Percentiles rank a stretch among this genome's conserved stretches.
Evolutionary conservation across 92 coral and sea anemone genomes (phyloP).

Genomic region (Palythoa heliodiscus): DNA sequence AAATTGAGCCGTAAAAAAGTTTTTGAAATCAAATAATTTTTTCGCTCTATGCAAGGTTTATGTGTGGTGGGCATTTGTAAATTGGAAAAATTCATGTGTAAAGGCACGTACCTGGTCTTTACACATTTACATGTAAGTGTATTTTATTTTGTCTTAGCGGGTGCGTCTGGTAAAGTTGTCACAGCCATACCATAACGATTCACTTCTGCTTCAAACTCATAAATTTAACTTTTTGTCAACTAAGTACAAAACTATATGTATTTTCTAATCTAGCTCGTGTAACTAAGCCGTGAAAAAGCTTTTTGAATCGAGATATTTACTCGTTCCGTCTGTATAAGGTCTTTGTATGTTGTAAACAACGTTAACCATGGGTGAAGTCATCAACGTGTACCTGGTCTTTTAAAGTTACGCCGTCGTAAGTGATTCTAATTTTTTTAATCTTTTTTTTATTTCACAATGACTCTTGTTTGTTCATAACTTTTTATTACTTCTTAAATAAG

Average conservation of each 20-base stretch:
- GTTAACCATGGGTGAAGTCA: background rate
- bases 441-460: background rate
- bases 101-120: too few relatives aligned
- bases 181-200: conserved; percentile 34
- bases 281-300: background rate
- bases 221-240: too few relatives aligned
- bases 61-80: too few relatives aligned
- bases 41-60: too few relatives aligned
- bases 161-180: conserved; percentile 58
- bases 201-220: conserved; percentile 41
- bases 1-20: too few relatives aligned
- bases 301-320: background rate
- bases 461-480: background rate
- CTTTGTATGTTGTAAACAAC: background rate
- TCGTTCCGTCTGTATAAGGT: background rate
- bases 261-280: too few relatives aligned
- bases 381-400: background rate
- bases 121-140: conserved; percentile 48
- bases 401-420: too few relatives aligned
- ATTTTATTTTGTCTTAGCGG: conserved; percentile 90
- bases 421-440: too few relatives aligned
- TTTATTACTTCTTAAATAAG: too few relatives aligned
- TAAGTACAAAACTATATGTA: too few relatives aligned
- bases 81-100: too few relatives aligned
- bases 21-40: too few relatives aligned